Evolutionary conservation across 2,113 vertebrate genomes (phyloP), one percentile per base, ranked within the genome.

Genomic region (Pygathrix nemaeus): DNA sequence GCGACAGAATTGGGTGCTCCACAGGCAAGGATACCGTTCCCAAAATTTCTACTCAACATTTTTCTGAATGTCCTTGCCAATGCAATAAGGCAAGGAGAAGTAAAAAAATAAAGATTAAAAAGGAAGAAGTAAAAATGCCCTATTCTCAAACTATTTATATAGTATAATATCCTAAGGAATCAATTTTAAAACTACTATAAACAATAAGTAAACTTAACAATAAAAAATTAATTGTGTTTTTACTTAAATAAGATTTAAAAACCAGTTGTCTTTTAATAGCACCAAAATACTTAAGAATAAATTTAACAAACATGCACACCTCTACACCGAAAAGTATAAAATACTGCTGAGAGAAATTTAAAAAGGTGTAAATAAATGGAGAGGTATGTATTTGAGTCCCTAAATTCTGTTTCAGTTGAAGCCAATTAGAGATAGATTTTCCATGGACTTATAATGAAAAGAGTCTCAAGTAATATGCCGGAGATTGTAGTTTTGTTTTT

Each of bases 291-390:
- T 88, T 50, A 83, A 68, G 52, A 90, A 66, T 84, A 85, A 88
- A 88, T 78, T 76, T 88, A 80, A 70, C 16, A 75, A 75, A 43
- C 84, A 59, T 40, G 17, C 32, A 17, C 3, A 88, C 17, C 38
- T 93, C 84, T 96, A 18, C n/a, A 94, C 75, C 75, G 55, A 81
- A 87, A 96, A 94, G 14, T 81, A n/a, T 55, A 81, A 80, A 73
- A 45, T 81, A 81, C 13, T 32, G 11, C 50, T 66, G 30, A 92
- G 81, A 92, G 59, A 75, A 87, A 73, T 88, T 76, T 50, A 83
- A 89, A 13, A 83, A 83, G 21, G 50, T 95, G 1, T 55, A 88
- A 72, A n/a, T 70, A 72, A 8, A 6, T 79, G 30, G 76, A 50
- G 76, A 79, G 17, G 48, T 10, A 50, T 5, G 25, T 84, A 48